Evolutionary conservation across 2,888 invertebrate species (phyloP), one percentile per base, ranked within the genome.

Genomic region (Rhimphoctona megacephalus): DNA sequence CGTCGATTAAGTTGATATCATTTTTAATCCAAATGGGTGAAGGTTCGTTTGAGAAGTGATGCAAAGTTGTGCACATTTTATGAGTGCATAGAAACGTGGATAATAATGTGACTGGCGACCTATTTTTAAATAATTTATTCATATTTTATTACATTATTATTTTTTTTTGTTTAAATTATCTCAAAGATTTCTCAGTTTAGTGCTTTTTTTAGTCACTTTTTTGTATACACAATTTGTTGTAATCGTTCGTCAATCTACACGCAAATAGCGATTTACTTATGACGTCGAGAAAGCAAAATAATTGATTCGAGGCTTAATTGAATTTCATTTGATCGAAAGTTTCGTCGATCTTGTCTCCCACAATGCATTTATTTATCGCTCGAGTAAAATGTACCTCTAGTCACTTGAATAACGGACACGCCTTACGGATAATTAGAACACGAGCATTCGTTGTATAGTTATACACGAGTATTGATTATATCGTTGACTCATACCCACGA

Each of bases 371-470:
- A 76, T 72, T 83, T 72, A 66, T 83, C 66, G 83, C 72, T 33
- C 25, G 22, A 22, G 46, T 19, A 39, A 79, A 54, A 80, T 74
- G 54, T 57, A 36, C 17, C 17, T 33, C 61, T 61, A 36, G 52
- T 52, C 74, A 66, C 83, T 76, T n/a, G 67, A 43, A n/a, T 54
- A 64, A 74, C 78, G 74, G 86, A 85, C 89, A 86, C 87, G 86
- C 88, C 88, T 85, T 70, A 67, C 43, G 64, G 83, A 86, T 87
- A 89, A 89, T 88, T 89, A 87, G 87, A 87, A 85, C 87, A 87
- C 83, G 80, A 86, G 88, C 81, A 85, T 85, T 86, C 81, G 85
- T 87, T 85, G 69, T 39, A 74, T 19, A 49, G 67, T 39, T 74
- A 72, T 30, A 84, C 82, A 82, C 78, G 76, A 85, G 87, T 73